phyloP scores from a whole-genome alignment of 2,797 vertebrate genomes.

The Manis crassicaudata region DNA sequence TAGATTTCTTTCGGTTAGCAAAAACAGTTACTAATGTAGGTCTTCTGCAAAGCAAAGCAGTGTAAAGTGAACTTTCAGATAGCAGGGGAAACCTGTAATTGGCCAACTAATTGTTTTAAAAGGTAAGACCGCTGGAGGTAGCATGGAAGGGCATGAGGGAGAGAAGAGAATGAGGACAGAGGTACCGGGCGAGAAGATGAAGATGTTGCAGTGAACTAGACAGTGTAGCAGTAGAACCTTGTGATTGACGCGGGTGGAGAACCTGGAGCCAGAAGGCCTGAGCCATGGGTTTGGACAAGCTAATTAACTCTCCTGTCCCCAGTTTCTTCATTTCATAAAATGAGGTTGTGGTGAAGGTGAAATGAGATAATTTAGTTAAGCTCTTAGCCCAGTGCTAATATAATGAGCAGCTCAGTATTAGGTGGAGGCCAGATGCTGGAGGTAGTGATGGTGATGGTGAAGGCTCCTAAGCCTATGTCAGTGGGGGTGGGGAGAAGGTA shows the following conservation, averaged over 20 bases:
- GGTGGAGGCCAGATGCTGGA: not conserved
- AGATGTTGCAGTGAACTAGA: not conserved
- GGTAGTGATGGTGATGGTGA: not conserved
- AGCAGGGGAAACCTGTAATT: not conserved
- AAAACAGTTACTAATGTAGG: not conserved
- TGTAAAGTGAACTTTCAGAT: not conserved
- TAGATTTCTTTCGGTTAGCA: not conserved
- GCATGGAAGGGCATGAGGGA: not conserved
- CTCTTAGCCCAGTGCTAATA: not conserved
- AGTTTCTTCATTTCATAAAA: not conserved
- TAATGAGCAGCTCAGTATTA: not conserved
- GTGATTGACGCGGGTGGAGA: not conserved
- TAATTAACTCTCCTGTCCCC: not conserved
- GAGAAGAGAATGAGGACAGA: not conserved
- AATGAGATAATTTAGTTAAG: not conserved
- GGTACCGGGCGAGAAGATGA: not conserved
- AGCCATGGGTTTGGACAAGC: not conserved
- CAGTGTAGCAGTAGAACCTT: not conserved
- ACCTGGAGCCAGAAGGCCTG: not conserved
- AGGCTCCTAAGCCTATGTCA: no score
- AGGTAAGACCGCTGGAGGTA: not conserved
- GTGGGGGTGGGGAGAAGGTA: not conserved
- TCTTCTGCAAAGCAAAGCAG: not conserved
- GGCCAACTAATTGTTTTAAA: not conserved
- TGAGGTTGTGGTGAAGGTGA: not conserved